phyloP scores from a whole-genome alignment of 2,888 invertebrate species.

The Diloba caeruleocephala region DNA sequence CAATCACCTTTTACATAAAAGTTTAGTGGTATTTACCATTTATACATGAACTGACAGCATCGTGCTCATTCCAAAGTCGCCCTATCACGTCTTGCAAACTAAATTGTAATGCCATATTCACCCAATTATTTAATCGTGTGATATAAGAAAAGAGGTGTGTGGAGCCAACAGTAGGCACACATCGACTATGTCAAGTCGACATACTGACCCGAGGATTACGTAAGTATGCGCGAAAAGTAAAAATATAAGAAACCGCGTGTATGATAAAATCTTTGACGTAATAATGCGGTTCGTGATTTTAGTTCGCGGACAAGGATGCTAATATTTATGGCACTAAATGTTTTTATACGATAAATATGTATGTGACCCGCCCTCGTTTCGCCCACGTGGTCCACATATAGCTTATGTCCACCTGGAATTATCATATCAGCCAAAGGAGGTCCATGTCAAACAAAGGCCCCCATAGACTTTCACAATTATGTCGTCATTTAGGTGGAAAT shows the following conservation, averaged over 20 bases:
- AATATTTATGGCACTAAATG: too few relatives aligned
- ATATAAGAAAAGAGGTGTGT: neutral
- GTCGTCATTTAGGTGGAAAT: too few relatives aligned
- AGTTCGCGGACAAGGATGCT: too few relatives aligned
- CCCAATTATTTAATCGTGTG: slow-evolving; percentile 2
- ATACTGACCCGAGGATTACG: slow-evolving; percentile 10
- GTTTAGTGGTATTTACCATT: neutral
- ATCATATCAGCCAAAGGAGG: too few relatives aligned
- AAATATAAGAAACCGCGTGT: neutral
- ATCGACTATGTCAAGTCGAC: slow-evolving; percentile 10
- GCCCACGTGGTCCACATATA: too few relatives aligned
- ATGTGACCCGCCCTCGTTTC: too few relatives aligned
- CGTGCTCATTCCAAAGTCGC: neutral
- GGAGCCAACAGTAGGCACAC: neutral
- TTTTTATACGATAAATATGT: too few relatives aligned
- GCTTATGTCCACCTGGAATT: too few relatives aligned
- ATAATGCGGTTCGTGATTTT: neutral
- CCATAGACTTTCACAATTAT: too few relatives aligned
- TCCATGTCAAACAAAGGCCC: too few relatives aligned
- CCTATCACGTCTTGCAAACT: slow-evolving; percentile 46
- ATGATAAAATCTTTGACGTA: slow-evolving; percentile 4
- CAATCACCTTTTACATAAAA: neutral
- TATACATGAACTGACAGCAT: neutral
- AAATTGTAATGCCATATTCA: slow-evolving; percentile 8
- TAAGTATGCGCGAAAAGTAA: slow-evolving; percentile 5